Conservation (phyloP, 2,888 invertebrate species). For the Auanema sp. region DNA sequence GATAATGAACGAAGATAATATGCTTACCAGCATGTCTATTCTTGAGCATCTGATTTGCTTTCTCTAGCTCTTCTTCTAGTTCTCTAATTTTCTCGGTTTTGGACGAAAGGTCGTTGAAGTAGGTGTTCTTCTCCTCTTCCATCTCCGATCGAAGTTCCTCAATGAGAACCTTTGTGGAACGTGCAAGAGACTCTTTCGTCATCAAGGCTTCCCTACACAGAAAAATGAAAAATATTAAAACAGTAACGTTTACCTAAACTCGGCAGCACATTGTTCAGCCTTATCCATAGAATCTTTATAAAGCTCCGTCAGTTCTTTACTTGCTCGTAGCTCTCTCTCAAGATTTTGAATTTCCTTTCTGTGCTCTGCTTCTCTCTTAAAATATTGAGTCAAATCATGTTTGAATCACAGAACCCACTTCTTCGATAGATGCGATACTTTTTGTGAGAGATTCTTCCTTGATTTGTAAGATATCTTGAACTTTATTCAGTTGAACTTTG, state of each 20-base stretch:
- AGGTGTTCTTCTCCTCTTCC: slow-evolving; percentile 1
- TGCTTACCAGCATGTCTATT: slow-evolving; percentile 29
- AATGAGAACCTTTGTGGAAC: slow-evolving; percentile 7
- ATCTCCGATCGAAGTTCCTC: slow-evolving; percentile 14
- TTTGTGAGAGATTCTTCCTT: slow-evolving; percentile 15
- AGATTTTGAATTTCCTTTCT: slow-evolving; percentile 12
- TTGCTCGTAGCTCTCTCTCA: slow-evolving; percentile 9
- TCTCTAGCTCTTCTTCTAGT: slow-evolving; percentile 36
- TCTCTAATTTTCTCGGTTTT: slow-evolving; percentile 24
- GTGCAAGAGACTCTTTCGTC: slow-evolving; percentile 3
- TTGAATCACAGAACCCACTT: slow-evolving; percentile 1
- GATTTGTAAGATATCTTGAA: slow-evolving; percentile 8
- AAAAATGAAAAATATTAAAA: slow-evolving; percentile 1
- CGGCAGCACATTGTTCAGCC: background rate
- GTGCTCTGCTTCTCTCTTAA: slow-evolving; percentile 14
- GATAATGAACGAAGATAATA: background rate
- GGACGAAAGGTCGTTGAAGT: slow-evolving; percentile 10
- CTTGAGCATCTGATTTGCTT: slow-evolving; percentile 45
- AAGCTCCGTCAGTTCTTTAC: background rate
- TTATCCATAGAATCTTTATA: slow-evolving; percentile 2
- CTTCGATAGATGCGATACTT: slow-evolving; percentile 10
- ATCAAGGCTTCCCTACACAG: slow-evolving; percentile 8
- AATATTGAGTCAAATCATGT: background rate
- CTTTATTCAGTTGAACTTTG: slow-evolving; percentile 3
- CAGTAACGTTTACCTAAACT: background rate